Evolutionary conservation across 2,797 vertebrate genomes (phyloP).

Genomic region (Lagorchestes hirsutus): DNA sequence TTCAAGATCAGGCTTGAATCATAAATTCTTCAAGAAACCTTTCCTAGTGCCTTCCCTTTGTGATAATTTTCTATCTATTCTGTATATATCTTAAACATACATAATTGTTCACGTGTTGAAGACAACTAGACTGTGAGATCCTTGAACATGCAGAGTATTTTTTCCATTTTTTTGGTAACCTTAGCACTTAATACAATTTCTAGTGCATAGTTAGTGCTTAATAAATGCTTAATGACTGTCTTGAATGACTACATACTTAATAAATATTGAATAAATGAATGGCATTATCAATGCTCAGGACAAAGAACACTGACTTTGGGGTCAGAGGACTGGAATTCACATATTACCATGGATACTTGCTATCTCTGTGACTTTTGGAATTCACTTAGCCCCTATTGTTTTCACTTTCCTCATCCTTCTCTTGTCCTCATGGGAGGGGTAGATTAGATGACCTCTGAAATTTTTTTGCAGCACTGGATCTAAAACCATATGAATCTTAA

Average conservation of each 20-base stretch:
- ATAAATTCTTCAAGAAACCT: not conserved
- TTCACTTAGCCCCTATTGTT: not conserved
- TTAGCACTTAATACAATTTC: not conserved
- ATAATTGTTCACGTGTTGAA: not conserved
- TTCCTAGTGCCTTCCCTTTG: not conserved
- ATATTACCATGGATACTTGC: not conserved
- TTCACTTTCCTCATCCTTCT: not conserved
- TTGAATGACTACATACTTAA: not conserved
- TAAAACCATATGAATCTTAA: not conserved
- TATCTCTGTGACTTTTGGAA: not conserved
- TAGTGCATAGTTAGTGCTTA: not conserved
- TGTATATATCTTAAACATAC: not conserved
- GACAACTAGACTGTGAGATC: not conserved
- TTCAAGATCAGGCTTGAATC: not conserved
- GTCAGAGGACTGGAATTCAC: not conserved
- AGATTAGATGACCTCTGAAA: not conserved
- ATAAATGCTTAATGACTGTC: not conserved
- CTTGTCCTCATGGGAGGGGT: not conserved
- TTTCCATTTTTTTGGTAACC: not conserved
- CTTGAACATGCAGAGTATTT: not conserved
- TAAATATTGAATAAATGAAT: not conserved
- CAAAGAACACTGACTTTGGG: not conserved
- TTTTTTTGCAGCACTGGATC: not conserved
- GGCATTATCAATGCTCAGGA: not conserved
- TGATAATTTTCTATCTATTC: not conserved